Percentiles rank a stretch among this genome's conserved stretches.
phyloP scores from a whole-genome alignment of 2,888 invertebrate species.

The Imbricaverruca yamaguchii region DNA sequence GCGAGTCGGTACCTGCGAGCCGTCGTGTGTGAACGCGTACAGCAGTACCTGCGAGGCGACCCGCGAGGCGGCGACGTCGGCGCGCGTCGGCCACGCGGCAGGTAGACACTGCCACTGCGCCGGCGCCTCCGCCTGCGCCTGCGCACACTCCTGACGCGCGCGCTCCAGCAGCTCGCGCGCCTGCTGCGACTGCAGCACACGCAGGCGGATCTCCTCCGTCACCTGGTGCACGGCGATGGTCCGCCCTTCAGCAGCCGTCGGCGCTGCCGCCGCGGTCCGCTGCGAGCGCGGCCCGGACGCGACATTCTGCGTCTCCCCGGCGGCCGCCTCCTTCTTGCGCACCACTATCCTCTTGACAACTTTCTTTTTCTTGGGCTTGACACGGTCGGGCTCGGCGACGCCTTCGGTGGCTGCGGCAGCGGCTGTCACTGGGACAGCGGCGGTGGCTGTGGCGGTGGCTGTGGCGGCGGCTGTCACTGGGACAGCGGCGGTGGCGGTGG shows the following conservation, averaged over 20 bases:
- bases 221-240: neutral
- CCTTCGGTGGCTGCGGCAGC: neutral
- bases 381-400: neutral
- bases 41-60: neutral
- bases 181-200: neutral
- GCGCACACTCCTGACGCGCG: neutral
- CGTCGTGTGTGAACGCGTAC: neutral
- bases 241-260: neutral
- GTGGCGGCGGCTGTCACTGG: neutral
- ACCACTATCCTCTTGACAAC: conserved; percentile 1
- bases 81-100: too few relatives aligned
- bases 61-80: too few relatives aligned
- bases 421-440: neutral
- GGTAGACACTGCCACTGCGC: neutral
- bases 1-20: neutral
- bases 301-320: neutral
- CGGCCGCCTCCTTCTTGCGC: neutral
- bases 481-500: neutral
- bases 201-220: neutral
- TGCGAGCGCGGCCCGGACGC: neutral
- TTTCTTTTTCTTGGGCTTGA: conserved; percentile 2
- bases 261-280: neutral
- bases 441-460: neutral
- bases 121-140: neutral
- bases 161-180: neutral